A percentile compares a stretch with the other conserved stretches of the same genome.
Evolutionary conservation across 2,797 vertebrate species (phyloP).

Genomic region (Podarcis lilfordi): DNA sequence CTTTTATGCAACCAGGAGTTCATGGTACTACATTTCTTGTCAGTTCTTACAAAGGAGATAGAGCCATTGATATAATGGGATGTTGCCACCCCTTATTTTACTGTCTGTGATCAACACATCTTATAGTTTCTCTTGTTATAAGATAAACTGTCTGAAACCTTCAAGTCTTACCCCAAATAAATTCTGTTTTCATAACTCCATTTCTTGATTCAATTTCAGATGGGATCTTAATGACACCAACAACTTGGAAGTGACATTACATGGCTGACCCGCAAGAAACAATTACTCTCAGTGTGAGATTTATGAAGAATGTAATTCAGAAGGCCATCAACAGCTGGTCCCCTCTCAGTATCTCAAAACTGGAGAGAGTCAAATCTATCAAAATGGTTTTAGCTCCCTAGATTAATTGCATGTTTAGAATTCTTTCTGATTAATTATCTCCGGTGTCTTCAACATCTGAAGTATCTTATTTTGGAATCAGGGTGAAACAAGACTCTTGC

Average conservation of each 20-base stretch:
- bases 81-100: slow-evolving; percentile 21
- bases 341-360: slow-evolving; percentile 24
- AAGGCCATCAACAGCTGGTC: slow-evolving; percentile 38
- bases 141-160: not conserved
- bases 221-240: slow-evolving; percentile 35
- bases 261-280: slow-evolving; percentile 30
- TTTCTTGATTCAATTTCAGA: slow-evolving; percentile 36
- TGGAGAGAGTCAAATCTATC: slow-evolving; percentile 35
- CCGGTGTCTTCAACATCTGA: slow-evolving; percentile 24
- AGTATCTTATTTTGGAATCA: slow-evolving; percentile 22
- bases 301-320: slow-evolving; percentile 49
- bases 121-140: slow-evolving; percentile 27
- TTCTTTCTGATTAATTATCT: slow-evolving; percentile 48
- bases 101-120: slow-evolving; percentile 14
- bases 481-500: not conserved
- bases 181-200: slow-evolving; percentile 25
- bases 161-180: slow-evolving; percentile 26
- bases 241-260: slow-evolving; percentile 31
- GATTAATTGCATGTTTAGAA: slow-evolving; percentile 54
- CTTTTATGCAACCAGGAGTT: not conserved
- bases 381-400: slow-evolving; percentile 36
- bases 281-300: slow-evolving; percentile 47
- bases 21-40: slow-evolving; percentile 11
- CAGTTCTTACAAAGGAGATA: not conserved
- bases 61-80: slow-evolving; percentile 1